A percentile compares a stretch with the other conserved stretches of the same genome.
Conservation (phyloP, 2,888 invertebrate species). For the Tiliacea citrago region DNA sequence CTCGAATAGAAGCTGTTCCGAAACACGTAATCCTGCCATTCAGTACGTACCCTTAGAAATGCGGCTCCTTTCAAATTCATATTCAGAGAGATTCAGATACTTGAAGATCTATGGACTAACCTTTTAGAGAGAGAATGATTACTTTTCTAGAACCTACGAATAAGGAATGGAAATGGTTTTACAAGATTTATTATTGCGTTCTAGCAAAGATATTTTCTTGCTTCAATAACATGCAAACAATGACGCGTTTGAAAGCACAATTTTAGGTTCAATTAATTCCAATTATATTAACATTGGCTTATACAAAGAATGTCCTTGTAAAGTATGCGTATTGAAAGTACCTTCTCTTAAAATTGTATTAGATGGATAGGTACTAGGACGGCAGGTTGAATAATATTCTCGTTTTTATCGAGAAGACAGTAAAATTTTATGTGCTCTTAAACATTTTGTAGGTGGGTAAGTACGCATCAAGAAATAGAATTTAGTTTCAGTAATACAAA, state of each 20-base stretch:
- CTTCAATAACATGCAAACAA: neutral
- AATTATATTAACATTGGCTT: neutral
- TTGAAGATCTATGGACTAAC: neutral
- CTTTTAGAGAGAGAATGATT: neutral
- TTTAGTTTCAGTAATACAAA: neutral
- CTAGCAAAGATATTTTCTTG: neutral
- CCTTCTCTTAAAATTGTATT: conserved; percentile 1
- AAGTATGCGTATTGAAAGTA: neutral
- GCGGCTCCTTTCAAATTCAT: conserved; percentile 23
- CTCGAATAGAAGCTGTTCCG: neutral
- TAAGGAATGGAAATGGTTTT: neutral
- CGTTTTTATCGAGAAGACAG: conserved; percentile 1
- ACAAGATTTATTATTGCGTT: too few relatives aligned
- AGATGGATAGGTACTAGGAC: too few relatives aligned
- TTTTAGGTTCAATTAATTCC: neutral
- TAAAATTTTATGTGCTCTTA: neutral
- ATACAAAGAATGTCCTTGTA: neutral
- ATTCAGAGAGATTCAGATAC: neutral
- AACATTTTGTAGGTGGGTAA: conserved; percentile 2
- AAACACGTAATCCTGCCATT: conserved; percentile 28
- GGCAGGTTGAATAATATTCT: neutral
- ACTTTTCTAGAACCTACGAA: too few relatives aligned
- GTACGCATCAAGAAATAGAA: neutral
- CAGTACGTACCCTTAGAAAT: conserved; percentile 15
- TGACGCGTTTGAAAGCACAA: neutral